Conservation (phyloP, 53 echinoderm and acorn worm genomes). For the Paracentrotus lividus region DNA sequence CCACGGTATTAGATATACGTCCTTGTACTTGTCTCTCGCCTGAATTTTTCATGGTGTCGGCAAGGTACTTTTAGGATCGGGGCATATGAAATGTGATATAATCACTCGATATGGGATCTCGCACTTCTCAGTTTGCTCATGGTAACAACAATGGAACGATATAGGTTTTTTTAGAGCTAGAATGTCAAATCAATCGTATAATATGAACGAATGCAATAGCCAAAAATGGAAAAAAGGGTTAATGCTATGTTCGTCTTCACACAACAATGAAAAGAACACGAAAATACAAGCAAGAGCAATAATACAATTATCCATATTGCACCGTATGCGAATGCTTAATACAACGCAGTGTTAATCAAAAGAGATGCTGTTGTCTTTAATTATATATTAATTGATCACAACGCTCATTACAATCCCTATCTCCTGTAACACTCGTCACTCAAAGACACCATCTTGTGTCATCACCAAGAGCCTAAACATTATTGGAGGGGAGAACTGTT, state of each 20-base stretch:
- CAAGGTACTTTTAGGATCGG: constrained; percentile 14
- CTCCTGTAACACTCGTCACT: background rate
- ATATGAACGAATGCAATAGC: background rate
- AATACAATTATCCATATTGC: no score
- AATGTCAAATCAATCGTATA: background rate
- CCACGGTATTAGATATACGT: background rate
- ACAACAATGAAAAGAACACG: no score
- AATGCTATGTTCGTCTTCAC: no score
- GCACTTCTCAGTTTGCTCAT: background rate
- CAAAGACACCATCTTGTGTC: background rate
- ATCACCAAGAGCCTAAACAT: background rate
- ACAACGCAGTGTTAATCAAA: background rate
- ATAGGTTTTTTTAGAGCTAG: background rate
- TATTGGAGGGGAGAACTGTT: background rate
- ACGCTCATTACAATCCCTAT: background rate
- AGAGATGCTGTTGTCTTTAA: background rate
- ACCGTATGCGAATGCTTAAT: background rate
- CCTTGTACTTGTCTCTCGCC: background rate
- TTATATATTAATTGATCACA: background rate
- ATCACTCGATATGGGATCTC: constrained; percentile 14
- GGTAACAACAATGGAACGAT: constrained; percentile 9
- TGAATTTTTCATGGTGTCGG: background rate
- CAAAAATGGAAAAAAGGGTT: no score
- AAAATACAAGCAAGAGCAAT: no score
- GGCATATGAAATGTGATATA: background rate